Conservation (phyloP, 92 coral and sea anemone genomes). For the Pocillopora meandrina region DNA sequence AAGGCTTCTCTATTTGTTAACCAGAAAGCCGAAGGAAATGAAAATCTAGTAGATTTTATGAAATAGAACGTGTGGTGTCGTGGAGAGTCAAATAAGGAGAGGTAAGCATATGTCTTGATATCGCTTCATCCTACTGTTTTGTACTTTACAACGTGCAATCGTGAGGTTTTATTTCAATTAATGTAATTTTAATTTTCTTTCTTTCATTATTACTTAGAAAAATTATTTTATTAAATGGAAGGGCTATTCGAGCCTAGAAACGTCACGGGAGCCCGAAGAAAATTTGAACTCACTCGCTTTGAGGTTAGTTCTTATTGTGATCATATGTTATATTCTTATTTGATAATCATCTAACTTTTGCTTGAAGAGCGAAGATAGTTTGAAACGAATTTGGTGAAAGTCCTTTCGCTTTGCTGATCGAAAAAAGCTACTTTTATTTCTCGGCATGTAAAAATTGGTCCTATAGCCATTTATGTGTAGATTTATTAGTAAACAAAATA, state of each 20-base stretch:
- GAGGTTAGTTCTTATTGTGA: neutral
- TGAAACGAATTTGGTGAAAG: neutral
- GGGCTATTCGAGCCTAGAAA: neutral
- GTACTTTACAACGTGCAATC: neutral
- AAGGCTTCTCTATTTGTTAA: no score
- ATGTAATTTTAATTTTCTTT: neutral
- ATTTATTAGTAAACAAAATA: no score
- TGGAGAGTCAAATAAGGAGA: neutral
- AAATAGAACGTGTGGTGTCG: no score
- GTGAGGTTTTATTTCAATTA: neutral
- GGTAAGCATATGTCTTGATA: neutral
- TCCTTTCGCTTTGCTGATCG: no score
- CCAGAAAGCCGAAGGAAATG: no score
- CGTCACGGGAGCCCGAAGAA: neutral
- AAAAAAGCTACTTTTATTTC: no score
- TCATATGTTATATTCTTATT: no score
- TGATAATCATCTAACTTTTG: no score
- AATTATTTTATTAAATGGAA: constrained; percentile 8
- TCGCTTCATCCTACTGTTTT: no score
- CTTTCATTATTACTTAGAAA: neutral
- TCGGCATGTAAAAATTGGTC: no score
- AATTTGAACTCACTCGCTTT: constrained; percentile 6
- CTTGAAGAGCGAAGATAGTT: neutral
- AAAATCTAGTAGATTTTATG: no score
- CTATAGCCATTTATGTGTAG: no score